A percentile compares a stretch with the other conserved stretches of the same genome.
These are phyloP conservation scores for Polypterus bichir DNA, from an alignment of 2,113 vertebrate species.

Conservation along the genomic window DNA sequence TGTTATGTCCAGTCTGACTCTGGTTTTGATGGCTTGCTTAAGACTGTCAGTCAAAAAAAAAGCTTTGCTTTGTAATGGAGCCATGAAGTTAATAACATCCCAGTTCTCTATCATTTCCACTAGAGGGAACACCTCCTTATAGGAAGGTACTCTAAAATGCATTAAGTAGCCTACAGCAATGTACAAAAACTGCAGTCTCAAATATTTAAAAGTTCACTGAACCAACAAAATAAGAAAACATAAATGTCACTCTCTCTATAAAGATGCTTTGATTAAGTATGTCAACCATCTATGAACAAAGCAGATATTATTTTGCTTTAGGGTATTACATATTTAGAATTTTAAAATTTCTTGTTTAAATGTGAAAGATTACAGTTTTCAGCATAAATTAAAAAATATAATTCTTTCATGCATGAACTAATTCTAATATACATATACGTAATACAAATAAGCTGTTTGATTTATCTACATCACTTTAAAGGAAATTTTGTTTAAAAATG, in stretches of 20 bases:
- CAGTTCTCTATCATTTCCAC: background rate
- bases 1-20: too few species aligned
- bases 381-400: background rate
- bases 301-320: background rate
- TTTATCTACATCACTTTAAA: too few species aligned
- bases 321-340: background rate
- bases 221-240: conserved; percentile 7
- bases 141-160: conserved; percentile 4
- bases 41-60: too few species aligned
- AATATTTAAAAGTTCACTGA: rapidly evolving
- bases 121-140: conserved; percentile 9
- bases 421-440: background rate
- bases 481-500: too few species aligned
- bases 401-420: background rate
- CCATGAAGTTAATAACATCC: too few species aligned
- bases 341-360: background rate
- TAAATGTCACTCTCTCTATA: background rate
- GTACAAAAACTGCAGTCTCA: background rate
- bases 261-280: background rate
- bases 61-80: too few species aligned
- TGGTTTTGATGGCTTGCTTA: too few species aligned
- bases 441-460: too few species aligned
- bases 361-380: background rate
- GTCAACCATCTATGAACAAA: conserved; percentile 1
- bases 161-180: background rate